phyloP scores from a whole-genome alignment of 2,113 vertebrate species.

The Macquaria australasica region DNA sequence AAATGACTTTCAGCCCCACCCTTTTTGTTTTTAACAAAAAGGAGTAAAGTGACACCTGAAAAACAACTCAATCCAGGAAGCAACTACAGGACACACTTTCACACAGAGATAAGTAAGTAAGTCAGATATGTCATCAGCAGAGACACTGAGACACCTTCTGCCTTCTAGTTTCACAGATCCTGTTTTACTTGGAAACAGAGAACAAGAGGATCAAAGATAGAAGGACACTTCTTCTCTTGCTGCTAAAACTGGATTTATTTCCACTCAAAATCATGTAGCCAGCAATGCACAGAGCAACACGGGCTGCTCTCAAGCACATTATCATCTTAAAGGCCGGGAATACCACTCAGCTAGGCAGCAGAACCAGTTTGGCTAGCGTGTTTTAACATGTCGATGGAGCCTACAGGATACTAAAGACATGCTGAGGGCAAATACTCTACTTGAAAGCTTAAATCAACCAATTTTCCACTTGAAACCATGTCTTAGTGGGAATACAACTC shows the following conservation, averaged over 20 bases:
- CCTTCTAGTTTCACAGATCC: constrained; percentile 8
- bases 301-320: constrained; percentile 20
- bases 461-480: neutral
- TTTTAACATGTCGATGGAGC: constrained; percentile 62
- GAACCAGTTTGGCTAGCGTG: constrained; percentile 80
- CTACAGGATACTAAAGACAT: constrained; percentile 48
- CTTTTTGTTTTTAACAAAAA: constrained; percentile 42
- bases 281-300: constrained; percentile 17
- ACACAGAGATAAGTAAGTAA: constrained; percentile 22
- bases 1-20: constrained; percentile 24
- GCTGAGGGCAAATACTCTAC: constrained; percentile 23
- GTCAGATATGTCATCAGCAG: neutral
- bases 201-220: neutral
- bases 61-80: constrained; percentile 33
- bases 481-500: neutral
- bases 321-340: constrained; percentile 54
- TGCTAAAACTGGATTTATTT: neutral
- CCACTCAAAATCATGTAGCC: constrained; percentile 24
- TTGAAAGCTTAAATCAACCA: constrained; percentile 16
- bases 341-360: constrained; percentile 38
- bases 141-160: neutral
- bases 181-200: neutral
- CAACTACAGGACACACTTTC: constrained; percentile 9
- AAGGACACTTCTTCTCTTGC: neutral
- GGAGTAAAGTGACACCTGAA: constrained; percentile 61